Evolutionary conservation across 2,797 vertebrate species (phyloP).

Genomic region (Zenarchopterus dispar): DNA sequence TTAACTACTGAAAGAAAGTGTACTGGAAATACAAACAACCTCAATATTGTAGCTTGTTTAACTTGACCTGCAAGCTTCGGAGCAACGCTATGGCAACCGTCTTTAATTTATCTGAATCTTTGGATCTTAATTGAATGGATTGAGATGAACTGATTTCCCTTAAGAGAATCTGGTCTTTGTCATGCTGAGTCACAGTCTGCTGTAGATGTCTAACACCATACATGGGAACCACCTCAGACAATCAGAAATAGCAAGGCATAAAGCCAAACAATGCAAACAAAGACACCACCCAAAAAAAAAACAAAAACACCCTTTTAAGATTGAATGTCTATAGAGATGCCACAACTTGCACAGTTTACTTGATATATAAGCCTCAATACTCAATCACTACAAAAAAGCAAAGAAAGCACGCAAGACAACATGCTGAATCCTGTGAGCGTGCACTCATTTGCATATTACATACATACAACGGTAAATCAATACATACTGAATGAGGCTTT

Average conservation of each 20-base stretch:
- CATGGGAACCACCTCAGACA: constrained; percentile 52
- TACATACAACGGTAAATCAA: constrained; percentile 8
- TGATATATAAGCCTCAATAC: constrained; percentile 13
- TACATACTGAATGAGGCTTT: constrained; percentile 9
- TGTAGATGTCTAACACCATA: constrained; percentile 23
- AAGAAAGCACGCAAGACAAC: neutral
- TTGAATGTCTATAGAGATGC: constrained; percentile 42
- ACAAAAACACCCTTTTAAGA: constrained; percentile 39
- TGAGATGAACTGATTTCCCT: neutral
- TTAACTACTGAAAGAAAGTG: no score
- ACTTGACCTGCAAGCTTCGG: no score
- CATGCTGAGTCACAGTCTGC: constrained; percentile 51
- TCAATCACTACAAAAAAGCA: neutral
- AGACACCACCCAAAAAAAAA: constrained; percentile 16
- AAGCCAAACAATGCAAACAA: constrained; percentile 48
- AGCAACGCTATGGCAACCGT: neutral
- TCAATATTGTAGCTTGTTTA: no score
- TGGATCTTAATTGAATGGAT: constrained; percentile 31
- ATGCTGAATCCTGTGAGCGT: neutral
- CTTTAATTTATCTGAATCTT: neutral
- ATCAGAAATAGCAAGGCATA: constrained; percentile 61
- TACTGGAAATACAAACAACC: no score
- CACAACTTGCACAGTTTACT: constrained; percentile 62
- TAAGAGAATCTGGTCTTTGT: neutral
- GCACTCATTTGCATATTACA: neutral